Conservation (phyloP, 2,888 invertebrate genomes). For the Athalia rosae region DNA sequence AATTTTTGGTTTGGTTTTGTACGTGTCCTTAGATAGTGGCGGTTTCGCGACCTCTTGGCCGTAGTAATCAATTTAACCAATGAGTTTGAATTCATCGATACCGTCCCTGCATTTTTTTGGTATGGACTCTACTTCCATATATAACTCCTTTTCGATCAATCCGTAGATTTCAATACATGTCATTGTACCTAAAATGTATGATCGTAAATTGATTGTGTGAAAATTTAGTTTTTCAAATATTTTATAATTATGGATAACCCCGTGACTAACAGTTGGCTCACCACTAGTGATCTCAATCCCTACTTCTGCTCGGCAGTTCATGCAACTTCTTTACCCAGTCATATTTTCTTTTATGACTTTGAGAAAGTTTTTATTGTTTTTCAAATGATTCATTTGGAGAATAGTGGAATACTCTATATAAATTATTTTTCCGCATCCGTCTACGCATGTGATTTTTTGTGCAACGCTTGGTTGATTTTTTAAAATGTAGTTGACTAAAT, state of each 20-base stretch:
- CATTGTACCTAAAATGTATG: conserved; percentile 5
- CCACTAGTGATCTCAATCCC: background rate
- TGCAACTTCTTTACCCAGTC: too few relatives aligned
- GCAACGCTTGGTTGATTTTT: background rate
- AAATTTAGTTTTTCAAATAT: too few relatives aligned
- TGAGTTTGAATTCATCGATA: conserved; percentile 1
- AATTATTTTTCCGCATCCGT: background rate
- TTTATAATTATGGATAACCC: too few relatives aligned
- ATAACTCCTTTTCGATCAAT: background rate
- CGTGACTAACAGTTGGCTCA: background rate
- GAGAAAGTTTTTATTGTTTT: conserved; percentile 8
- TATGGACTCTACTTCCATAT: background rate
- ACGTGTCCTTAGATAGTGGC: conserved; percentile 19
- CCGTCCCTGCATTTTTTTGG: background rate
- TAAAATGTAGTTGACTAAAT: background rate
- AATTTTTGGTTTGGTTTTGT: conserved; percentile 17
- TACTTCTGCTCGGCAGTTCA: background rate
- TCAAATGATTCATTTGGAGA: background rate
- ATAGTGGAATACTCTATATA: background rate
- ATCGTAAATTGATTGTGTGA: too few relatives aligned
- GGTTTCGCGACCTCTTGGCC: conserved; percentile 7
- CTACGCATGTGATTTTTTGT: background rate
- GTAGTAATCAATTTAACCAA: conserved; percentile 22
- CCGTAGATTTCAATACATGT: conserved; percentile 15
- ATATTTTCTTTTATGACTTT: too few relatives aligned